A percentile compares a stretch with the other conserved stretches of the same genome.
Evolutionary conservation across 1,140 invertebrate genomes (phyloP).

Genomic region (Pseudobourletiella spinata): DNA sequence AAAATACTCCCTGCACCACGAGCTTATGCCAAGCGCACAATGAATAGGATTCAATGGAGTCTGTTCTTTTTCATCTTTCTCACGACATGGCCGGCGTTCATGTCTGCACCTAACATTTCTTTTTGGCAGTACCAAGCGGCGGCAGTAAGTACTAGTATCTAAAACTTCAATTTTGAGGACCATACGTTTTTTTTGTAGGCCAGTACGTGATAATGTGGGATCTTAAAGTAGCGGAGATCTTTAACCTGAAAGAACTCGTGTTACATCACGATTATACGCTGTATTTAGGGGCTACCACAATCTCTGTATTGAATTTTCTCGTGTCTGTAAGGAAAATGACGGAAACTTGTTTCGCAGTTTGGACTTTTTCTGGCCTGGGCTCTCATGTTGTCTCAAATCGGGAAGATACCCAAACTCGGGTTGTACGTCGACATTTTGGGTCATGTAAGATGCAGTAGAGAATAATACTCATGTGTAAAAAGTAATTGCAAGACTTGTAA

Average conservation of each 20-base stretch:
- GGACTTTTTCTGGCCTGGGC: slow-evolving; percentile 67
- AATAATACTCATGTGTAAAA: not conserved
- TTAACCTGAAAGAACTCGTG: no score
- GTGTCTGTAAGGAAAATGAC: no score
- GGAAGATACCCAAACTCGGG: slow-evolving; percentile 71
- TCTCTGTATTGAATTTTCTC: no score
- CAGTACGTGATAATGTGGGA: no score
- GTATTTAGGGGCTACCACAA: no score
- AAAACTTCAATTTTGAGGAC: no score
- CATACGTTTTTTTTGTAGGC: no score
- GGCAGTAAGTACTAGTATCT: slow-evolving; percentile 28
- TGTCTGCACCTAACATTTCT: slow-evolving; percentile 31
- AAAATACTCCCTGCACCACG: slow-evolving; percentile 34
- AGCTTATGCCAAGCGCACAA: slow-evolving; percentile 17
- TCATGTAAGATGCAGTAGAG: slow-evolving; percentile 53
- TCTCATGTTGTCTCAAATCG: slow-evolving; percentile 71
- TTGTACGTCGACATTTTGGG: slow-evolving; percentile 78
- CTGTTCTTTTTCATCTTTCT: slow-evolving; percentile 34
- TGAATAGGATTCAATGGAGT: slow-evolving; percentile 28
- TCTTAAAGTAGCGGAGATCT: no score
- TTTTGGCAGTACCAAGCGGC: slow-evolving; percentile 36
- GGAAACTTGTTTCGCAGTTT: no score
- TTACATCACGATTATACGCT: no score
- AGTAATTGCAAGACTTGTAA: not conserved
- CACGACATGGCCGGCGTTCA: slow-evolving; percentile 35